A percentile compares a stretch with the other conserved stretches of the same genome.
Evolutionary conservation across 2,113 vertebrate genomes (phyloP).

Genomic region (Peromyscus polionotus): DNA sequence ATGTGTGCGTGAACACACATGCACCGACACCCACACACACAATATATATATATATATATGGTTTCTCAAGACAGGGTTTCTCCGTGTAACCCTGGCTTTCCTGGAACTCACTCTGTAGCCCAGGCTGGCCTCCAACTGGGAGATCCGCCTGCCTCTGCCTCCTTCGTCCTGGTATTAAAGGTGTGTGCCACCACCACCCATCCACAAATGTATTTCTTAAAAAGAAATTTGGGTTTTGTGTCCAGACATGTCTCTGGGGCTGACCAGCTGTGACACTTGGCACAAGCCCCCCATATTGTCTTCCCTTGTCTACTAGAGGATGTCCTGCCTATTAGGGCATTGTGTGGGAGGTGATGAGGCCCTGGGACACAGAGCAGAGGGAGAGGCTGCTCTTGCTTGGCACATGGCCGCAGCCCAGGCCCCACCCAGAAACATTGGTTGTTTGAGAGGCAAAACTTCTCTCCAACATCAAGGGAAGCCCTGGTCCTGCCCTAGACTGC

Average conservation of each 20-base stretch:
- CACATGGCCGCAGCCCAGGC: background rate
- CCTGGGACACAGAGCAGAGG: background rate
- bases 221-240: background rate
- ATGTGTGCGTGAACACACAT: background rate
- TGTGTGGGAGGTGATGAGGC: background rate
- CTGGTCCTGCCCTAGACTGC: background rate
- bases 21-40: background rate
- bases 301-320: conserved; percentile 19
- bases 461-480: background rate
- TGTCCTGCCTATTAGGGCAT: background rate
- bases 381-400: background rate
- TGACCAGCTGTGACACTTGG: background rate
- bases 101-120: background rate
- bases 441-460: background rate
- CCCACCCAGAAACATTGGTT: background rate
- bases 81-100: background rate
- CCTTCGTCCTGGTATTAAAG: background rate
- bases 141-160: background rate
- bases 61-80: no score
- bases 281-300: background rate
- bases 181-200: background rate
- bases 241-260: background rate
- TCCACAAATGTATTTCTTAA: background rate
- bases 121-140: background rate
- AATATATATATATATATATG: no score